Evolutionary conservation across 2,888 invertebrate genomes (phyloP).

Genomic region (Phasia obesa): DNA sequence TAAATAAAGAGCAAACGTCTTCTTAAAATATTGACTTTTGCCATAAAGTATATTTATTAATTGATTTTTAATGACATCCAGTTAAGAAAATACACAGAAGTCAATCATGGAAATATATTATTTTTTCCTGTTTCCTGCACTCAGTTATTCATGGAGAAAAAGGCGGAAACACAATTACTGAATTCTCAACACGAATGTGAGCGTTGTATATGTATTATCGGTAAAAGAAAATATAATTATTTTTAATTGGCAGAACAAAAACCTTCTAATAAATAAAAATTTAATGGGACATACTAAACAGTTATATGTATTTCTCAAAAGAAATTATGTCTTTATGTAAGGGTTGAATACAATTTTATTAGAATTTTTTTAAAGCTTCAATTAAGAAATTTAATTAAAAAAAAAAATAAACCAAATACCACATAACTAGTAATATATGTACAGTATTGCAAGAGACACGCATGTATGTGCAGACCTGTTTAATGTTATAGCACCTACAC

Average conservation of each 20-base stretch:
- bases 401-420: constrained; percentile 21
- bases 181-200: too few relatives aligned
- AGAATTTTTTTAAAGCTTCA: constrained; percentile 2
- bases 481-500: constrained; percentile 6
- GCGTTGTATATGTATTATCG: too few relatives aligned
- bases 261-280: constrained; percentile 26
- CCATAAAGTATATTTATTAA: too few relatives aligned
- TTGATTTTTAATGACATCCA: too few relatives aligned
- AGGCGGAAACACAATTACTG: too few relatives aligned
- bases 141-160: too few relatives aligned
- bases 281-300: constrained; percentile 57
- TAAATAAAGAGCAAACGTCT: too few relatives aligned
- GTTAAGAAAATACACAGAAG: too few relatives aligned
- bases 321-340: background rate
- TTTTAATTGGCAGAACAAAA: constrained; percentile 39
- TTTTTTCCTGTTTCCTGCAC: too few relatives aligned
- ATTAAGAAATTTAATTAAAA: constrained; percentile 20
- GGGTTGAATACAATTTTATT: background rate
- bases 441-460: background rate
- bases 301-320: constrained; percentile 48
- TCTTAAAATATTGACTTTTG: too few relatives aligned
- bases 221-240: too few relatives aligned
- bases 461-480: background rate
- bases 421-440: constrained; percentile 29
- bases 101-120: too few relatives aligned